Evolutionary conservation across 2,797 vertebrate genomes (phyloP), one percentile per base, ranked within the genome.

Genomic region (Silurus lanzhouensis): DNA sequence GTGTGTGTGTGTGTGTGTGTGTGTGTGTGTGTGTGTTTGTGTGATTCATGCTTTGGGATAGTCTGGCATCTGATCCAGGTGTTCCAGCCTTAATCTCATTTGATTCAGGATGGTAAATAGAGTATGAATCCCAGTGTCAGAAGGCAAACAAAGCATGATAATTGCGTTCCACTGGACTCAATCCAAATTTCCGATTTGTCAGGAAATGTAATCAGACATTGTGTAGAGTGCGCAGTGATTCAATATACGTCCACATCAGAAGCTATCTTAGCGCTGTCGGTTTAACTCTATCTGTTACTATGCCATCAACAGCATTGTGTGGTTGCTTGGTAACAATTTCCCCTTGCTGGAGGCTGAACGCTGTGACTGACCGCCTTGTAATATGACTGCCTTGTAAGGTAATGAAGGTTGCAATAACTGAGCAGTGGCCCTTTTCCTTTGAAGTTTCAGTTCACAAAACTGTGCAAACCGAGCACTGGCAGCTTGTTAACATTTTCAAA

Each of bases 401-500:
- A 79, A 79, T 64, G 27, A 63, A 79, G 58, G 58, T 60, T 79
- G 58, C 58, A 63, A 46, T 44, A 63, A 46, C 57, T 46, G 77
- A 46, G 77, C 58, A 64, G 58, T 17, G 60, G 38, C 46, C 13
- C 38, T 46, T 63, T 48, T 80, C 57, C 17, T 64, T 64, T 46
- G 58, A 46, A 63, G 60, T 63, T 63, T 63, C 76, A 46, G 38
- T 25, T 48, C 44, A 48, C 9, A 64, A 19, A 66, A 66, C 78
- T n/a, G 38, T n/a, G 38, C 61, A 80, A 17, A 61, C 61, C 5
- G 14, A 52, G n/a, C 14, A 19, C 14, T 66, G 78, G 48, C 78
- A 66, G 78, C 61, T 80, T 79, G 89, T 84, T 80, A 80, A 66
- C 78, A 80, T 80, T 80, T 52, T 46, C 60, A 63, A n/a, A 48